Conservation (phyloP, 2,888 invertebrate species). For the Anarsia innoxiella region DNA sequence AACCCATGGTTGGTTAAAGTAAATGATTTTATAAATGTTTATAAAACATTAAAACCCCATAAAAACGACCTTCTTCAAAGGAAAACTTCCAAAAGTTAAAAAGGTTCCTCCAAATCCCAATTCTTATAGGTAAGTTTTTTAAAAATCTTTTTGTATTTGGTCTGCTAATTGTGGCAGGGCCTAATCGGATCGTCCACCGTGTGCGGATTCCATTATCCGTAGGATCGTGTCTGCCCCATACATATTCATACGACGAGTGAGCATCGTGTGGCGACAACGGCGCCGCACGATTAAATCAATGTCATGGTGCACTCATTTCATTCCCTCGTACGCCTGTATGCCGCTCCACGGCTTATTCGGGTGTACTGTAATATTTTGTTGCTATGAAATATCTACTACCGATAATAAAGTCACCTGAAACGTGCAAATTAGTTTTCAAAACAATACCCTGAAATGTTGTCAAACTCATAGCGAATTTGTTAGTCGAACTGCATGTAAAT, state of each 20-base stretch:
- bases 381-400: no score
- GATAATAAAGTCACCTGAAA: not conserved
- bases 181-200: constrained; percentile 61
- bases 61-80: no score
- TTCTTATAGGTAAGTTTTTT: no score
- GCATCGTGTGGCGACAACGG: constrained; percentile 27
- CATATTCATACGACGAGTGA: constrained; percentile 56
- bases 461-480: constrained; percentile 5
- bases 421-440: constrained; percentile 4
- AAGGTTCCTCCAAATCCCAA: no score
- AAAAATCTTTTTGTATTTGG: constrained; percentile 30
- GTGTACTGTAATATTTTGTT: no score
- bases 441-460: constrained; percentile 6
- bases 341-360: no score
- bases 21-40: not conserved
- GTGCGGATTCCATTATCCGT: constrained; percentile 67
- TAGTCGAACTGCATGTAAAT: constrained; percentile 7
- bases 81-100: no score
- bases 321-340: no score
- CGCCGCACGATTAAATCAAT: constrained; percentile 40
- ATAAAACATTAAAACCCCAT: not conserved
- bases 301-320: constrained; percentile 33
- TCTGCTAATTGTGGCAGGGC: constrained; percentile 52
- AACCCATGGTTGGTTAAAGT: constrained; percentile 5
- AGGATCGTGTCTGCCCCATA: constrained; percentile 60